phyloP scores from a whole-genome alignment of 2,888 invertebrate genomes.

The Macrophya annulata region DNA sequence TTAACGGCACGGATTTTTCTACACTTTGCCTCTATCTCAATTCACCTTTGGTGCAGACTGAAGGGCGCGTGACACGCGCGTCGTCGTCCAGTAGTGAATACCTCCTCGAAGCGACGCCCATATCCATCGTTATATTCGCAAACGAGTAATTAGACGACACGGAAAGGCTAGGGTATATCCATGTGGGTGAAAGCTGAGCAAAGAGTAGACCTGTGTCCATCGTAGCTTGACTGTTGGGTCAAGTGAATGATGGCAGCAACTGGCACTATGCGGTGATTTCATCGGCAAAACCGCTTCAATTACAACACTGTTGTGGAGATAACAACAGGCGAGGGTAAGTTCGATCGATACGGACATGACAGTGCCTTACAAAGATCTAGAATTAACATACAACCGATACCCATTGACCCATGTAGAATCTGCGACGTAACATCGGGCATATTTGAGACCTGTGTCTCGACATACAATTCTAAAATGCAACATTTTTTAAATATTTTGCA shows the following conservation, averaged over 20 bases:
- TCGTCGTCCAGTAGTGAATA: constrained; percentile 19
- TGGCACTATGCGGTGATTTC: constrained; percentile 25
- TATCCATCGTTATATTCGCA: background rate
- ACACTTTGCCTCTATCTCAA: background rate
- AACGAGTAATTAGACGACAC: constrained; percentile 24
- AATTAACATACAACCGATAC: background rate
- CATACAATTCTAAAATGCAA: background rate
- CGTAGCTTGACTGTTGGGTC: constrained; percentile 6
- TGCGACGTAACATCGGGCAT: background rate
- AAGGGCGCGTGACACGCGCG: background rate
- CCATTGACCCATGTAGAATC: constrained; percentile 1
- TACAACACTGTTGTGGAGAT: constrained; percentile 33
- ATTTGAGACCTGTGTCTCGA: background rate
- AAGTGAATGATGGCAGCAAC: constrained; percentile 45
- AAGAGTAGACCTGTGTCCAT: constrained; percentile 19
- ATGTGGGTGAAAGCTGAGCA: background rate
- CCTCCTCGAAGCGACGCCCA: background rate
- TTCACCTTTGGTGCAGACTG: background rate
- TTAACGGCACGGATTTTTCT: background rate
- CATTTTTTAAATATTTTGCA: background rate
- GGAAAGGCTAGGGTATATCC: background rate
- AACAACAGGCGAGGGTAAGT: constrained; percentile 7
- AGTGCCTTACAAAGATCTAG: constrained; percentile 22
- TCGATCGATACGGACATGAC: constrained; percentile 35
- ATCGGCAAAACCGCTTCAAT: constrained; percentile 51